phyloP scores from a whole-genome alignment of 2,888 invertebrate genomes.

The Gordius sp. region DNA sequence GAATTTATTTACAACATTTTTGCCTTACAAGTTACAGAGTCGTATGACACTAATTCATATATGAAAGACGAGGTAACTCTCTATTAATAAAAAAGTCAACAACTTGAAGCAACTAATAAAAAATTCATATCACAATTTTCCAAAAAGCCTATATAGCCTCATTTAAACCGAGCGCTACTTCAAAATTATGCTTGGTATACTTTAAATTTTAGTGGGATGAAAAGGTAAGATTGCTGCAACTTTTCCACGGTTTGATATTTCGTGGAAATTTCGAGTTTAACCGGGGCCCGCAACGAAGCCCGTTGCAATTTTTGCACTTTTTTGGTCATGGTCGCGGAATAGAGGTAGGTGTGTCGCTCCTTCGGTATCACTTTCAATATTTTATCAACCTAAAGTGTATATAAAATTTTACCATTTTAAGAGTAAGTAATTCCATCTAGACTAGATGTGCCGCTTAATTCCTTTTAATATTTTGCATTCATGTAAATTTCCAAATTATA shows the following conservation, averaged over 20 bases:
- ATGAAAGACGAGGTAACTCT: too few relatives aligned
- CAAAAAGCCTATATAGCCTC: conserved; percentile 3
- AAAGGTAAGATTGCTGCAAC: conserved; percentile 69
- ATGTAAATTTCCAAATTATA: too few relatives aligned
- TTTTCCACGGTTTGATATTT: conserved; percentile 96
- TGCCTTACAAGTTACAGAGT: too few relatives aligned
- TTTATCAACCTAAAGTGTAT: conserved; percentile 44
- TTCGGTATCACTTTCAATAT: conserved; percentile 67
- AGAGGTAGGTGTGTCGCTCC: conserved; percentile 65
- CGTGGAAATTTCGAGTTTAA: conserved; percentile 71
- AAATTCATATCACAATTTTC: conserved; percentile 17
- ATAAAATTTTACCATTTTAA: too few relatives aligned
- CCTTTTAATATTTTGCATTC: too few relatives aligned
- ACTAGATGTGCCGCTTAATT: too few relatives aligned
- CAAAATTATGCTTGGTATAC: too few relatives aligned
- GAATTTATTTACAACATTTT: too few relatives aligned
- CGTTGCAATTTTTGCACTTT: conserved; percentile 66
- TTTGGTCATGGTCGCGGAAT: conserved; percentile 95
- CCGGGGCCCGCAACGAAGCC: conserved; percentile 71
- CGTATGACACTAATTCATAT: too few relatives aligned
- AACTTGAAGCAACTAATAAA: too few relatives aligned
- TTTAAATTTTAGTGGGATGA: conserved; percentile 81
- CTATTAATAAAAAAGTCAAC: too few relatives aligned
- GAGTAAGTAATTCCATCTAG: too few relatives aligned
- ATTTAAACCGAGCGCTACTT: not conserved